Evolutionary conservation across 2,888 invertebrate species (phyloP).

Genomic region (Arge pagana): DNA sequence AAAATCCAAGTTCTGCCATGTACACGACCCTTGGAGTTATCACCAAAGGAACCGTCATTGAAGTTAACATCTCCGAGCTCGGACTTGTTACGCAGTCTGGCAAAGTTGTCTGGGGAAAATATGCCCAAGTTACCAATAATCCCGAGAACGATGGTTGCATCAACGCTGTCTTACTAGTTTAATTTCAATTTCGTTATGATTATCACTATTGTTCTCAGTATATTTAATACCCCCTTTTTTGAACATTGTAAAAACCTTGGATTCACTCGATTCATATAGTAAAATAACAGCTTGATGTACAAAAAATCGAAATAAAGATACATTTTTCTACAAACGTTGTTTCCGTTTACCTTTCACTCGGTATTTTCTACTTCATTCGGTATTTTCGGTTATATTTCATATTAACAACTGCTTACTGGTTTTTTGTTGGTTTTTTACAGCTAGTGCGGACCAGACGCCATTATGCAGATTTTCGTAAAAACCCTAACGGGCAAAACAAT

Average conservation of each 20-base stretch:
- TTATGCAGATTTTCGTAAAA: slow-evolving; percentile 97
- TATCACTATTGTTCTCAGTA: no score
- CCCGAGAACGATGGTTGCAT: slow-evolving; percentile 99
- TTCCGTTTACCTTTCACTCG: slow-evolving; percentile 28
- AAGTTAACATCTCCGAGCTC: slow-evolving; percentile 97
- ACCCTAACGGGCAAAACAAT: slow-evolving; percentile 95
- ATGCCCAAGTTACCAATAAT: slow-evolving; percentile 98
- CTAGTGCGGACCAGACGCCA: slow-evolving; percentile 43
- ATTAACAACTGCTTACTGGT: slow-evolving; percentile 4
- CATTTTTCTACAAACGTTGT: slow-evolving; percentile 22
- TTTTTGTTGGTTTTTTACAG: slow-evolving; percentile 34
- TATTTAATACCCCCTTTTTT: no score
- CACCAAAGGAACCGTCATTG: slow-evolving; percentile 97
- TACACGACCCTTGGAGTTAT: slow-evolving; percentile 97
- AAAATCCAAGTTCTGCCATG: slow-evolving; percentile 97
- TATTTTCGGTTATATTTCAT: slow-evolving; percentile 1
- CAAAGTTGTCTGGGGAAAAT: slow-evolving; percentile 99
- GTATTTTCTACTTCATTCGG: slow-evolving; percentile 21
- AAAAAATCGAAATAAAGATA: slow-evolving; percentile 13
- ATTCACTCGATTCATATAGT: no score
- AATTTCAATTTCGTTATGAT: no score
- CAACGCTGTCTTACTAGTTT: slow-evolving; percentile 96
- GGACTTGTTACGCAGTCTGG: slow-evolving; percentile 98
- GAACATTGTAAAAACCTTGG: no score
- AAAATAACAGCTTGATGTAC: no score